Base-by-base conservation (phyloP, 2,113 vertebrate species). In the Thymallus thymallus region DNA sequence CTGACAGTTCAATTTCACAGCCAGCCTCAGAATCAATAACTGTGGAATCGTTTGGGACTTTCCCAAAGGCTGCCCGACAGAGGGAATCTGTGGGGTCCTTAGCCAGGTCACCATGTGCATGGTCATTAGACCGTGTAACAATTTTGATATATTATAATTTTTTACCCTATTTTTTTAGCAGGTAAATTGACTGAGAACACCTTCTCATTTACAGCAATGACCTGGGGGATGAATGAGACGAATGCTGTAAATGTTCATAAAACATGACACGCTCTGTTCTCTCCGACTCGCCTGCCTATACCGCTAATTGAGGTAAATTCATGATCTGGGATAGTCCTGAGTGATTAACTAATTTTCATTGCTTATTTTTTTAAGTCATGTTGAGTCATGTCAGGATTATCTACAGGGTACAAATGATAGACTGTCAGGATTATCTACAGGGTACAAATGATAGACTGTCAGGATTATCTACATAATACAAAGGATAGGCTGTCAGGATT, bases 1-100 rank as follows among this genome's bases (percentile, higher is more conserved):
- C 91, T 94, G 88, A 92, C 91, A 94, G 88, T 93, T 96, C 93
- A 94, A 95, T 95, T 94, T 94, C 87, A 91, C 90, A 87, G 85
- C 82, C 69, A 83, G 86, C 82, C 82, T 79, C 51, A n/a, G 81
- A 90, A 93, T 93, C 91, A 75, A 93, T 93, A 85, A 72, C 82
- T 75, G 76, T 67, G 86, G 85, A 91, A 92, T 91, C 89, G 88
- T 89, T 91, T 89, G 81, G 88, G 87, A 86, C 85, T 86, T 78
- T 85, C 84, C 86, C 77, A 83, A 84, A 78, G 79, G 86, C 81
- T 68, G 66, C 68, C 79, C 45, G 6, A 80, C 71, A 80, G 76
- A 87, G 80, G 82, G 85, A 87, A 92, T 91, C 87, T 81, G 83
- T 76, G 84, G 9, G 35, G 35, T 84, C 85, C 86, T 91, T 92